Base-by-base conservation (phyloP, 2,797 vertebrate species). In the Microtus agrestis region DNA sequence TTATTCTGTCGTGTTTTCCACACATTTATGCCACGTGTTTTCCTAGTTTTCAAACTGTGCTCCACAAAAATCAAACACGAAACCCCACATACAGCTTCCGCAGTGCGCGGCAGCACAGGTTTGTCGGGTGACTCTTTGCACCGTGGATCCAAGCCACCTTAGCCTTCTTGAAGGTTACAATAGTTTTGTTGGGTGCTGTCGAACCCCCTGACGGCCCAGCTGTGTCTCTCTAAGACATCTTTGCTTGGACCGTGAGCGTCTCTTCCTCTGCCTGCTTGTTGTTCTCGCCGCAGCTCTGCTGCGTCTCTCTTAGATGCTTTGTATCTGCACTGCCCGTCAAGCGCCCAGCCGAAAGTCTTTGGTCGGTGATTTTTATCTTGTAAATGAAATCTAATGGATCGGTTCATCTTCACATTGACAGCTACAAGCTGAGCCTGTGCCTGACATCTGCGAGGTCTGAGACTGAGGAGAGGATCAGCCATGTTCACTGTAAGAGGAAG, bases 361-460 rank as follows among this genome's bases (percentile, higher is more conserved):
- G 17, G 65, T 43, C 65, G 14, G 71, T 87, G 63, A 86, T 88
- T 94, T 97, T 96, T 93, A 91, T 86, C 90, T 91, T 84, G 51
- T 46, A 63, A 65, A 69, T 56, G 37, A 96, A 92, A 71, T 34
- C 67, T 86, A 95, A 93, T 93, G 78, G 37, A 84, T 87, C 21
- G 19, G 46, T 84, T 80, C 46, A 9, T 74, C 67, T 77, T 85
- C 46, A 59, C 89, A 56, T 61, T 48, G 77, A 85, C 51, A 89
- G 61, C 79, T 79, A 82, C 34, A 93, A 77, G 69, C 56, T 69
- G 61, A 94, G 7, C 48, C 37, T 93, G 95, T 86, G 37, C 69
- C 93, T 96, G 87, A 69, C 76, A 63, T 51, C 78, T 76, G 76
- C 48, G 14, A 27, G 43, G 21, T 82, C 85, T 92, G 54, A 46